Evolutionary conservation across 2,797 vertebrate species (phyloP), one percentile per base, ranked within the genome.

Genomic region (Buphagus erythrorhynchus): DNA sequence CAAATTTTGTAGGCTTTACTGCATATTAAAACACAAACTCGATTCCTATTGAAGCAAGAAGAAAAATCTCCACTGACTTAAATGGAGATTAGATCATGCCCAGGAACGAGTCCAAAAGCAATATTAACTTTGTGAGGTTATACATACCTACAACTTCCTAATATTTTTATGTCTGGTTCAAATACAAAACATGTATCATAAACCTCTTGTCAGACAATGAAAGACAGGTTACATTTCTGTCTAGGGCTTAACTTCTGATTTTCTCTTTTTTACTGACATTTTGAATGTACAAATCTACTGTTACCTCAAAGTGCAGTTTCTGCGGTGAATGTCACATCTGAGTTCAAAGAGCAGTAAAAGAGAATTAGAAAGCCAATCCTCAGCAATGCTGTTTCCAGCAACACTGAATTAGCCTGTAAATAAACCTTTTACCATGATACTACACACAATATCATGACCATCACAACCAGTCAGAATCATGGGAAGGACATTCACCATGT

Each of bases 91-190:
- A 90, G 79, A 94, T 90, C 91, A 94, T 15, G 63, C 35, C 43
- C 72, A 95, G 91, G 90, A 97, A 95, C 0, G 3, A 75, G 45
- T 93, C 91, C 96, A 97, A 95, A 94, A 91, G 75, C 68, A 96
- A 78, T 86, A 93, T 73, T 88, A 94, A 94, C 91, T 84, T 86
- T 72, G 43, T 76, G 79, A 94, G 36, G 58, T 40, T 91, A 43
- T 16, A 68, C n/a, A 33, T 72, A 84, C 49, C 40, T 46, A 88
- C 16, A 67, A 69, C 52, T 76, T 95, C 75, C 87, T 81, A 79
- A 88, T 79, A 86, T 29, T 75, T 12, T 73, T 90, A 57, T n/a
- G 33, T 75, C n/a, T 65, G 25, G 19, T 84, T 92, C 45, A 82
- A 54, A 65, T 46, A 72, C 8, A 58, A 78, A 77, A 35, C 26